phyloP scores from a whole-genome alignment of 2,113 vertebrate species.

The Elephas maximus region DNA sequence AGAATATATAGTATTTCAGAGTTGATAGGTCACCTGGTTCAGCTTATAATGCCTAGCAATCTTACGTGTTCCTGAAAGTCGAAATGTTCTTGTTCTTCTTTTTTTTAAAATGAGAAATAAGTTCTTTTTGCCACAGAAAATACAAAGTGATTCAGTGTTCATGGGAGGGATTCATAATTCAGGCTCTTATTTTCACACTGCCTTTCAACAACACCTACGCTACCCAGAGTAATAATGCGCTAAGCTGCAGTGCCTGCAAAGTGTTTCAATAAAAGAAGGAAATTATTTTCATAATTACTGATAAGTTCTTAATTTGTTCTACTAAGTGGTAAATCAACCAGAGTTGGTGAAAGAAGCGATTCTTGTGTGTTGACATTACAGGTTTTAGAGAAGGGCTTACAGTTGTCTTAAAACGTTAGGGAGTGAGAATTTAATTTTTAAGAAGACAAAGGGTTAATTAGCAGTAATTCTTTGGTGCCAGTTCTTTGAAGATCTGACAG shows the following conservation, averaged over 20 bases:
- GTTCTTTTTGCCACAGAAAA: conserved; percentile 77
- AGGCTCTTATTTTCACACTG: conserved; percentile 85
- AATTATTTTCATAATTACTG: conserved; percentile 86
- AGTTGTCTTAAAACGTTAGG: conserved; percentile 71
- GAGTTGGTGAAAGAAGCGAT: conserved; percentile 77
- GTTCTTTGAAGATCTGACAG: conserved; percentile 68
- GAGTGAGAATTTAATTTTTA: conserved; percentile 68
- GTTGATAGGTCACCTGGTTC: neutral
- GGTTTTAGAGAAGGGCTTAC: conserved; percentile 74
- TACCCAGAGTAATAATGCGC: conserved; percentile 79
- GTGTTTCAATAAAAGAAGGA: conserved; percentile 79
- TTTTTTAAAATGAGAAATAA: conserved; percentile 52
- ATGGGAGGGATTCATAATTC: conserved; percentile 88
- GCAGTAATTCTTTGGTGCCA: conserved; percentile 20
- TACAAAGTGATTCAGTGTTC: conserved; percentile 86
- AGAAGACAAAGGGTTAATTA: conserved; percentile 68
- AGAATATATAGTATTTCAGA: conserved; percentile 19
- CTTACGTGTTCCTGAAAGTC: conserved; percentile 64
- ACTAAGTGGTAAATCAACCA: conserved; percentile 80
- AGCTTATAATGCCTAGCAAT: neutral
- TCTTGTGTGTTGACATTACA: conserved; percentile 81
- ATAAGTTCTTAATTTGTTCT: conserved; percentile 85
- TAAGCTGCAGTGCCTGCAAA: conserved; percentile 69
- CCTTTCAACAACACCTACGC: conserved; percentile 87
- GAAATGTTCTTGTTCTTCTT: conserved; percentile 44